A percentile compares a stretch with the other conserved stretches of the same genome.
Evolutionary conservation across 2,113 vertebrate genomes (phyloP).

Genomic region (Oncorhynchus clarkii): DNA sequence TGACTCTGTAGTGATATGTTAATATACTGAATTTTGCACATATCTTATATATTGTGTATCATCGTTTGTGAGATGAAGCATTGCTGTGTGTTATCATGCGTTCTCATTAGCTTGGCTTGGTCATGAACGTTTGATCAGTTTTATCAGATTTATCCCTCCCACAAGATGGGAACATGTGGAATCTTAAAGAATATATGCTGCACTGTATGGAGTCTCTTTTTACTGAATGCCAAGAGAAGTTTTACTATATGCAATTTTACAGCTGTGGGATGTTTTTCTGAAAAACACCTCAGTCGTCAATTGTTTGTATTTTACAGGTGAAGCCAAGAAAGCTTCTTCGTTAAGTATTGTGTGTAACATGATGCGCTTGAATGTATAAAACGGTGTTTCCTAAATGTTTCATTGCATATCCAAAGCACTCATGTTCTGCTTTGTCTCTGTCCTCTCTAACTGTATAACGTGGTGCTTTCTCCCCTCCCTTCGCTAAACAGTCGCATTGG

Average conservation of each 20-base stretch:
- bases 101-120: background rate
- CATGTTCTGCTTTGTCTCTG: background rate
- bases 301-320: no score
- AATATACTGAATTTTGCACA: no score
- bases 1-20: no score
- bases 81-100: background rate
- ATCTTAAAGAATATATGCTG: no score
- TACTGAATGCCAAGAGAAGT: no score
- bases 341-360: background rate
- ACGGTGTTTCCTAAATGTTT: background rate
- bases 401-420: background rate
- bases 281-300: no score
- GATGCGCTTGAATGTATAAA: background rate
- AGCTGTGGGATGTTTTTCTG: no score
- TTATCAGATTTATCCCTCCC: background rate
- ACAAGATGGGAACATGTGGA: background rate
- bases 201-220: no score
- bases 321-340: no score
- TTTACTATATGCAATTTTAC: no score
- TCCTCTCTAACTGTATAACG: background rate
- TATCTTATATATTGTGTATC: no score
- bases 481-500: conserved; percentile 16
- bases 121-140: background rate
- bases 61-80: no score
- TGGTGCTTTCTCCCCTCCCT: background rate